Conservation (phyloP, 2,888 invertebrate species). For the Seira musarum region DNA sequence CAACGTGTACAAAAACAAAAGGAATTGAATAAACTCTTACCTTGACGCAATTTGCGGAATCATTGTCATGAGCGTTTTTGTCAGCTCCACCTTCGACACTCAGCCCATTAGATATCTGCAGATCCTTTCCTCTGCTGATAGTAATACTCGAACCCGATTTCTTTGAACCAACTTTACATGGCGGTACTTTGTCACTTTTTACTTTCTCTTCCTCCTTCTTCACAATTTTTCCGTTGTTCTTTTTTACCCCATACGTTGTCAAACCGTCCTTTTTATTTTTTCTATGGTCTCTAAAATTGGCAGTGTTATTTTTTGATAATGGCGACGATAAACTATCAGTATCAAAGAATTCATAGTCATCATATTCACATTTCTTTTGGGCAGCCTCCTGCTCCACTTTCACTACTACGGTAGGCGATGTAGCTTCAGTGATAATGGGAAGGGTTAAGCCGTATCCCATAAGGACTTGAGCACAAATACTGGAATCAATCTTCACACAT, state of each 20-base stretch:
- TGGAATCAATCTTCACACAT: conserved; percentile 63
- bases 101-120: background rate
- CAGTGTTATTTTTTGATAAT: background rate
- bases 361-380: conserved; percentile 18
- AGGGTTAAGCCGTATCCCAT: conserved; percentile 32
- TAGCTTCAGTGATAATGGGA: background rate
- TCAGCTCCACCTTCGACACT: background rate
- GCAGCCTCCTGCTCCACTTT: background rate
- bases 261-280: conserved; percentile 22
- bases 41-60: background rate
- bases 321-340: conserved; percentile 14
- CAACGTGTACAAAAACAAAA: too few relatives aligned
- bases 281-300: conserved; percentile 9
- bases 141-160: too few relatives aligned
- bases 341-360: conserved; percentile 47
- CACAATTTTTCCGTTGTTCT: background rate
- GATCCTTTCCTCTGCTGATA: too few relatives aligned
- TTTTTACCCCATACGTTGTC: background rate
- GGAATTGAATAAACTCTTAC: background rate
- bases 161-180: too few relatives aligned
- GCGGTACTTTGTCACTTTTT: background rate
- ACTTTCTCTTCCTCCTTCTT: conserved; percentile 10
- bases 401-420: conserved; percentile 19
- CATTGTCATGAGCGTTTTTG: conserved; percentile 6
- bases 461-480: conserved; percentile 66